These are phyloP conservation scores for Pocillopora damicornis DNA, from an alignment of 64 coral and sea anemone species.

Conservation along the genomic window DNA sequence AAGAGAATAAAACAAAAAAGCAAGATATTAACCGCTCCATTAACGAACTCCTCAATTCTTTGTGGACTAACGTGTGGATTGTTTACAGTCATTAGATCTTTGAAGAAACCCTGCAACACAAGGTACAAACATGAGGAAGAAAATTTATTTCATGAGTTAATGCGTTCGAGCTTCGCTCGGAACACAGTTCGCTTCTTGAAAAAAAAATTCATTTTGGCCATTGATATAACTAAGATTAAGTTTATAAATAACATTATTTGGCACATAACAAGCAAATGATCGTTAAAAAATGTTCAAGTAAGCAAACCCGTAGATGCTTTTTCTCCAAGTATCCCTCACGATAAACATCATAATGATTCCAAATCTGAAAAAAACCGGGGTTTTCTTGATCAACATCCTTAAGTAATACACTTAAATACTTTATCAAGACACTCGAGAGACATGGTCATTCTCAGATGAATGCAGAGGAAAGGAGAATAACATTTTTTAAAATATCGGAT, in stretches of 20 bases:
- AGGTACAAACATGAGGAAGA: background rate
- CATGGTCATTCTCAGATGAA: too few species aligned
- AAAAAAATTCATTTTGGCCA: background rate
- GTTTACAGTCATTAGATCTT: conserved; percentile 33
- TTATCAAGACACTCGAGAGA: too few species aligned
- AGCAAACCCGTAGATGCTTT: conserved; percentile 42
- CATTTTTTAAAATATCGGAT: too few species aligned
- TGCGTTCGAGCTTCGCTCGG: background rate
- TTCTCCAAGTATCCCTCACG: conserved; percentile 50
- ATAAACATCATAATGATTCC: conserved; percentile 62
- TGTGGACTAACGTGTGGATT: conserved; percentile 36
- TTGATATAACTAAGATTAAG: too few species aligned
- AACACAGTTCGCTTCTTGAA: background rate
- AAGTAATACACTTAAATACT: too few species aligned
- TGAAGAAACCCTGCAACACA: conserved; percentile 41
- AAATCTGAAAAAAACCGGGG: conserved; percentile 24
- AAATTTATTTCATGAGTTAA: background rate
- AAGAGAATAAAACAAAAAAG: too few species aligned
- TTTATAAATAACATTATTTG: background rate
- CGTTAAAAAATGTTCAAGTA: too few species aligned
- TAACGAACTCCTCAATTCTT: conserved; percentile 32
- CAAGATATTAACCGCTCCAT: conserved; percentile 20
- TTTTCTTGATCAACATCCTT: background rate
- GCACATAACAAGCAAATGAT: too few species aligned
- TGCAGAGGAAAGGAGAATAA: too few species aligned